These are phyloP conservation scores for Ciconia nigra DNA, from an alignment of 2,797 vertebrate species.

Conservation along the genomic window DNA sequence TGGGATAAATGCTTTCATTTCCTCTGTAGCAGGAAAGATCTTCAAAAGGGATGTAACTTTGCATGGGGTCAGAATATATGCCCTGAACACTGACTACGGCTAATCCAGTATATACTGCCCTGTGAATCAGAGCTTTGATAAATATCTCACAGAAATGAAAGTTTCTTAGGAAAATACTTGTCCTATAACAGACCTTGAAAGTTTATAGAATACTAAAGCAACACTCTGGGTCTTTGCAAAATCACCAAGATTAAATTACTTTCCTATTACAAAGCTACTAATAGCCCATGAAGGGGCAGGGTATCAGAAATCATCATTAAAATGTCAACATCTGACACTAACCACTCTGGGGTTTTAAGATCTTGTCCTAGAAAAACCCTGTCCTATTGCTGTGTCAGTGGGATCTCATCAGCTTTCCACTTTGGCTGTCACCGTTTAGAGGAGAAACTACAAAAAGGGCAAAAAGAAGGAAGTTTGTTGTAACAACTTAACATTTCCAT, in stretches of 20 bases:
- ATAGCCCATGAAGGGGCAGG: neutral
- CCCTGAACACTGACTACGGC: neutral
- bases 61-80: neutral
- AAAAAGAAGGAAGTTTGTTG: neutral
- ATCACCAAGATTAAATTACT: neutral
- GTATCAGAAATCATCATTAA: neutral
- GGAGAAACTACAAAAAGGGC: neutral
- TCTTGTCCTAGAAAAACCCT: neutral
- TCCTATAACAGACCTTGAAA: neutral
- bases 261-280: neutral
- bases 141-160: neutral
- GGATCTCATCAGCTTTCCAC: neutral
- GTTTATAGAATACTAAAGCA: neutral
- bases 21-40: neutral
- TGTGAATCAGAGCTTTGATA: neutral
- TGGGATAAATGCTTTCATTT: neutral
- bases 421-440: neutral
- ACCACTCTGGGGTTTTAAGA: neutral
- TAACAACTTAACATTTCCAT: neutral
- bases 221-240: neutral
- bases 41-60: neutral
- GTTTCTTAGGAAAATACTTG: neutral
- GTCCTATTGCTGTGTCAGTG: neutral
- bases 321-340: neutral
- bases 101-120: neutral